Percentiles rank a stretch among this genome's conserved stretches.
Evolutionary conservation across 2,797 vertebrate genomes (phyloP).

Genomic region (Tragelaphus eurycerus): DNA sequence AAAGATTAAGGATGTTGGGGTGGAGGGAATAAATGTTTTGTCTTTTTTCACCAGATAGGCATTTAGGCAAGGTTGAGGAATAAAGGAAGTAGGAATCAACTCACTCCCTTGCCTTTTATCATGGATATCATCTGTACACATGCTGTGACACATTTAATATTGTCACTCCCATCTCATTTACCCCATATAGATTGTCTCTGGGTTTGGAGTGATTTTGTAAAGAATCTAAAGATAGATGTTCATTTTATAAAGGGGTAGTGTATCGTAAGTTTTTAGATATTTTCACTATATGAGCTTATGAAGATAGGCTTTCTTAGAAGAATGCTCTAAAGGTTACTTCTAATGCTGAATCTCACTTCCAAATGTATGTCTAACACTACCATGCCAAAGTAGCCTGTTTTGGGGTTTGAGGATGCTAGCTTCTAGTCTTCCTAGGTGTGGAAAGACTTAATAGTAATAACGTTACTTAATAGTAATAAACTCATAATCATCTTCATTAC

Average conservation of each 20-base stretch:
- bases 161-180: background rate
- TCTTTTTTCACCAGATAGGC: constrained; percentile 11
- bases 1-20: background rate
- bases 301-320: constrained; percentile 24
- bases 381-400: background rate
- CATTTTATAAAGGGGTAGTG: background rate
- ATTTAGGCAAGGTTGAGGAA: background rate
- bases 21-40: background rate
- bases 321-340: constrained; percentile 5
- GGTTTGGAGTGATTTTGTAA: constrained; percentile 13
- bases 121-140: background rate
- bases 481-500: constrained; percentile 4
- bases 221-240: background rate
- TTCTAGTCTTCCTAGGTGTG: background rate
- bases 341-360: background rate
- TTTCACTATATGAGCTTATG: constrained; percentile 22
- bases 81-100: background rate
- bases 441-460: constrained; percentile 37
- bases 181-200: background rate
- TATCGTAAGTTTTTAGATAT: constrained; percentile 2
- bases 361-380: background rate
- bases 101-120: background rate
- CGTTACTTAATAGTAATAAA: constrained; percentile 16
- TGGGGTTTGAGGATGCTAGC: background rate
- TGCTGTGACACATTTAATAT: background rate